These are phyloP conservation scores for Sarcophaga rosellei DNA, from an alignment of 2,888 invertebrate genomes.

Conservation along the genomic window DNA sequence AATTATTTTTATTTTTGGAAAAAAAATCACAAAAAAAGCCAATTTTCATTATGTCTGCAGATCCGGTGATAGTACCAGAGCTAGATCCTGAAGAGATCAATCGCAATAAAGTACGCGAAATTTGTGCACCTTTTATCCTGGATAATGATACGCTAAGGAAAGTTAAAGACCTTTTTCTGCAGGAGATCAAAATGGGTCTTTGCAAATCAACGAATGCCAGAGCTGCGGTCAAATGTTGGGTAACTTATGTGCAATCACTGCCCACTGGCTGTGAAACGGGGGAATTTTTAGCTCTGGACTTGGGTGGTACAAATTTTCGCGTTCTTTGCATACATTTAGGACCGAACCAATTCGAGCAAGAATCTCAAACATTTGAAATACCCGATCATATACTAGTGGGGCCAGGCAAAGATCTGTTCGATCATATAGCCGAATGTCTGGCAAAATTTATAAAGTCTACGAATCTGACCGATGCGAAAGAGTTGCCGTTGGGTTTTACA, in stretches of 20 bases:
- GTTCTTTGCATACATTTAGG: conserved; percentile 81
- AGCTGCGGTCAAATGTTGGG: conserved; percentile 43
- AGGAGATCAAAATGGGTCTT: conserved; percentile 38
- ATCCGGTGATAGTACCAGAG: not conserved
- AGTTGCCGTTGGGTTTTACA: conserved; percentile 88
- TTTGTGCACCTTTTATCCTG: not conserved
- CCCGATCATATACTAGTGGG: conserved; percentile 84
- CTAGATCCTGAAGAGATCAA: not conserved
- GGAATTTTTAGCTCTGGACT: conserved; percentile 88
- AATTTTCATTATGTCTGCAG: not conserved
- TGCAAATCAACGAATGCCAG: conserved; percentile 16
- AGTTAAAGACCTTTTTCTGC: not conserved
- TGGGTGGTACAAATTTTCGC: conserved; percentile 92
- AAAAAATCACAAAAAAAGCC: not conserved
- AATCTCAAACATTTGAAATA: conserved; percentile 85
- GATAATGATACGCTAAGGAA: not conserved
- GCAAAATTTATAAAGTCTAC: conserved; percentile 86
- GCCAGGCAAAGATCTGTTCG: conserved; percentile 86
- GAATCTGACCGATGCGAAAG: conserved; percentile 53
- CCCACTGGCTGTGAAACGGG: conserved; percentile 88
- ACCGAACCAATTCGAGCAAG: conserved; percentile 81
- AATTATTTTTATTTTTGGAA: not conserved
- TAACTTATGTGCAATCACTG: conserved; percentile 85
- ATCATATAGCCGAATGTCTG: conserved; percentile 89
- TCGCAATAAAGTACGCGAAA: not conserved